Evolutionary conservation across 2,888 invertebrate species (phyloP).

Genomic region (Orthosia cruda): DNA sequence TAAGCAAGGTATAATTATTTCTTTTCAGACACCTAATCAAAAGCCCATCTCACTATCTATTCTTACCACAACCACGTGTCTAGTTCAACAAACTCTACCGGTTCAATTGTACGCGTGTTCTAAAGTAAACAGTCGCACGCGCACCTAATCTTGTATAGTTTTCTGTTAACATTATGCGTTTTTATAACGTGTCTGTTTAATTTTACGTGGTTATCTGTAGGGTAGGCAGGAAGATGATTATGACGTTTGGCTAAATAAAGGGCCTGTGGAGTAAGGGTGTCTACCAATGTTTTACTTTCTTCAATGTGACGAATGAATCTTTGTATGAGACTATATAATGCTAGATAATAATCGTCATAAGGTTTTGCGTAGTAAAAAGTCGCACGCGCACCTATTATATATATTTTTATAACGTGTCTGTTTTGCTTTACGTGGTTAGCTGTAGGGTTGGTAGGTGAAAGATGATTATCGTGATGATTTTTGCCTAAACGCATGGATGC

Average conservation of each 20-base stretch:
- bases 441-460: conserved; percentile 26
- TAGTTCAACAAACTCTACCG: conserved; percentile 56
- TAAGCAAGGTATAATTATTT: no score
- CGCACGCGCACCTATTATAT: conserved; percentile 62
- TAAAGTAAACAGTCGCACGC: conserved; percentile 66
- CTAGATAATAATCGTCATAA: not conserved
- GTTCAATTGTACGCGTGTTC: conserved; percentile 56
- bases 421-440: conserved; percentile 39
- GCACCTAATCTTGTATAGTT: conserved; percentile 70
- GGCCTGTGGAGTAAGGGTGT: not conserved
- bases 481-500: no score
- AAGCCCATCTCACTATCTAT: conserved; percentile 17
- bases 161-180: conserved; percentile 64
- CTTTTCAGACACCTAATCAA: not conserved
- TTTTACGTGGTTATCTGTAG: conserved; percentile 34
- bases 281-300: not conserved
- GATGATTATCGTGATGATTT: not conserved
- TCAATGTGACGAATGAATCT: not conserved
- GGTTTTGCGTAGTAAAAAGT: conserved; percentile 54
- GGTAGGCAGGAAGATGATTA: conserved; percentile 3
- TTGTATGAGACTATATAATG: not conserved
- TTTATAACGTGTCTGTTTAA: conserved; percentile 62
- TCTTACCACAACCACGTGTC: conserved; percentile 39
- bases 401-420: conserved; percentile 62
- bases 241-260: not conserved